Percentiles rank a stretch among this genome's conserved stretches.
phyloP scores from a whole-genome alignment of 2,113 vertebrate genomes.

The Macroglossus sobrinus region DNA sequence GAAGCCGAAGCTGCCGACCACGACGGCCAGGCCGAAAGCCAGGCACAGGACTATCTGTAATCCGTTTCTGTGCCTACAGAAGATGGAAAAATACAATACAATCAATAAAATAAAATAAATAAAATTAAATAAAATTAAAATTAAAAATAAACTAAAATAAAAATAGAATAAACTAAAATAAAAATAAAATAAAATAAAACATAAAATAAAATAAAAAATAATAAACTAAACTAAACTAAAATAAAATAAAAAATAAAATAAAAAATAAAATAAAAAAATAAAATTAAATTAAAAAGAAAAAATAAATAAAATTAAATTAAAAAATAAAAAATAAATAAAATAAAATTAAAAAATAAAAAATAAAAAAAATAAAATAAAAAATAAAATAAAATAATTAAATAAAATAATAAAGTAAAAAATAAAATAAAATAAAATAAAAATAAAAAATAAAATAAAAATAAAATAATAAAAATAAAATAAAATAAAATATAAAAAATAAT shows the following conservation, averaged over 20 bases:
- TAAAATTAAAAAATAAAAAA: too few relatives aligned
- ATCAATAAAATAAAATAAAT: background rate
- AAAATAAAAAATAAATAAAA: too few relatives aligned
- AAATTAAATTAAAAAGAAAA: too few relatives aligned
- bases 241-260: background rate
- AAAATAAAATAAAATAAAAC: background rate
- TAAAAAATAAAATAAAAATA: too few relatives aligned
- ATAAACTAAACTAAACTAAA: too few relatives aligned
- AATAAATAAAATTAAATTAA: too few relatives aligned
- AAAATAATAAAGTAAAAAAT: too few relatives aligned
- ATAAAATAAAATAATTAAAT: too few relatives aligned
- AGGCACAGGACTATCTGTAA: constrained; percentile 92
- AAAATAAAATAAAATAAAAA: too few relatives aligned
- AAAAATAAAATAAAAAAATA: background rate
- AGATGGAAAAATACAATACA: background rate
- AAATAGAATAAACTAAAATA: too few relatives aligned
- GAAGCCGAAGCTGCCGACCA: constrained; percentile 92
- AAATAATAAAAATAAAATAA: too few relatives aligned
- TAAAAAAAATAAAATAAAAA: too few relatives aligned
- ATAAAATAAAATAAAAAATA: background rate
- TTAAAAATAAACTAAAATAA: constrained; percentile 3
- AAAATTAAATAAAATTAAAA: background rate
- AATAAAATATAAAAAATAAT: background rate
- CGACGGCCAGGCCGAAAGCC: constrained; percentile 94
- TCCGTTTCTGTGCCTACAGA: constrained; percentile 87